Evolutionary conservation across 2,797 vertebrate genomes (phyloP).

Genomic region (Tachyglossus aculeatus): DNA sequence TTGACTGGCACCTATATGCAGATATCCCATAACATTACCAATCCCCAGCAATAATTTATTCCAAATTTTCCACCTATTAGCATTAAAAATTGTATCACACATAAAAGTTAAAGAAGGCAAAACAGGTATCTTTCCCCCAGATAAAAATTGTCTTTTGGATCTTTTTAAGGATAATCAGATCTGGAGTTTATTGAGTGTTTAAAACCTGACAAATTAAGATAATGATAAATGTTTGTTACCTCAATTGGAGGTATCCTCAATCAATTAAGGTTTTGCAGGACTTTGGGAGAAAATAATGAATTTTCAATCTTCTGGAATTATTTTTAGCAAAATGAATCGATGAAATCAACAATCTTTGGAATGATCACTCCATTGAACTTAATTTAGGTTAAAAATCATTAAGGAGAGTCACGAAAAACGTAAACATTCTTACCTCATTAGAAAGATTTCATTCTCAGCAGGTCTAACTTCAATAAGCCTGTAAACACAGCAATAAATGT

Average conservation of each 20-base stretch:
- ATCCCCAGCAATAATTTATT: no score
- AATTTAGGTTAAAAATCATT: neutral
- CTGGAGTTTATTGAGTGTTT: neutral
- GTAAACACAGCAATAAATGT: constrained; percentile 16
- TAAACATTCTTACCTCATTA: constrained; percentile 18
- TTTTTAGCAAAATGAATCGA: neutral
- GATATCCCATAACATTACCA: no score
- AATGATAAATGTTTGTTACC: no score
- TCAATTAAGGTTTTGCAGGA: no score
- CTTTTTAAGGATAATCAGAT: neutral
- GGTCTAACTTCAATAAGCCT: neutral
- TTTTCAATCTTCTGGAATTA: no score
- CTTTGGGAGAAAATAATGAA: no score
- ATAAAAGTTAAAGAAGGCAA: neutral
- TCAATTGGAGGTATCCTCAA: no score
- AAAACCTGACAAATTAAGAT: neutral
- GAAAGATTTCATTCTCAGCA: neutral
- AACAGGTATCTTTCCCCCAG: neutral
- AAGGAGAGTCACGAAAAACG: neutral
- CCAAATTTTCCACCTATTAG: no score
- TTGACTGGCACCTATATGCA: no score
- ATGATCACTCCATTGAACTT: neutral
- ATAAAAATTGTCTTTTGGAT: neutral
- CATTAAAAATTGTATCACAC: neutral
- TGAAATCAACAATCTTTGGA: neutral